Percentiles rank a stretch among this genome's conserved stretches.
These are phyloP conservation scores for Ochropleura plecta DNA, from an alignment of 2,888 invertebrate species.

Conservation along the genomic window DNA sequence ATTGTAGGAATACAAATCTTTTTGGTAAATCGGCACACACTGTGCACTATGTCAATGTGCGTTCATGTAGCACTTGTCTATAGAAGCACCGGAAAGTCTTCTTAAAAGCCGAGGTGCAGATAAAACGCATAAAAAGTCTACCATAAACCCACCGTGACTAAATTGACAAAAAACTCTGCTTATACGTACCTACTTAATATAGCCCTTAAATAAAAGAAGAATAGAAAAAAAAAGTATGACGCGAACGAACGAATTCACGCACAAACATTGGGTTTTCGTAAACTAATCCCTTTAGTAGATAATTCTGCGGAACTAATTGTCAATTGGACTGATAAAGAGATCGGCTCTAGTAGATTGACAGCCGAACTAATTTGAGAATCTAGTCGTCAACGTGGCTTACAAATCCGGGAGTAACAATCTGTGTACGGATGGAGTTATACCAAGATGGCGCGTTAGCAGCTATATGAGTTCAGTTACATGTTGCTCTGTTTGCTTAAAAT, in stretches of 20 bases:
- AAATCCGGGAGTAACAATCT: conserved; percentile 74
- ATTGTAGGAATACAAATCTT: too few species aligned
- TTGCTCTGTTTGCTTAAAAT: not conserved
- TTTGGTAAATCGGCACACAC: too few species aligned
- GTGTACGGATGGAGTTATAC: conserved; percentile 47
- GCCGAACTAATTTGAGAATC: conserved; percentile 62
- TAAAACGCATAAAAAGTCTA: not conserved
- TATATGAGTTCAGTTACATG: not conserved
- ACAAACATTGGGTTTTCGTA: conserved; percentile 40
- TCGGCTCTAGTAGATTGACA: conserved; percentile 42
- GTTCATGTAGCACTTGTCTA: too few species aligned
- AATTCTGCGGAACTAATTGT: conserved; percentile 63
- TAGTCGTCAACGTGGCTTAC: conserved; percentile 42
- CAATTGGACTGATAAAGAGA: conserved; percentile 63
- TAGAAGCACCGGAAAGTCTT: too few species aligned
- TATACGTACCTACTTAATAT: conserved; percentile 6
- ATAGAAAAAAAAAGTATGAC: conserved; percentile 21
- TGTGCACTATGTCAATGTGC: too few species aligned
- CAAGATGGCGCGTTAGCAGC: not conserved
- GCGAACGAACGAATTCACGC: conserved; percentile 3
- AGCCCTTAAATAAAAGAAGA: conserved; percentile 5
- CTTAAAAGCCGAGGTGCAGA: too few species aligned
- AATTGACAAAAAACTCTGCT: conserved; percentile 18
- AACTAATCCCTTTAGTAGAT: conserved; percentile 40
- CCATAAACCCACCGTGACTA: not conserved